Evolutionary conservation across 2,797 vertebrate genomes (phyloP).

Genomic region (Chanos chanos): DNA sequence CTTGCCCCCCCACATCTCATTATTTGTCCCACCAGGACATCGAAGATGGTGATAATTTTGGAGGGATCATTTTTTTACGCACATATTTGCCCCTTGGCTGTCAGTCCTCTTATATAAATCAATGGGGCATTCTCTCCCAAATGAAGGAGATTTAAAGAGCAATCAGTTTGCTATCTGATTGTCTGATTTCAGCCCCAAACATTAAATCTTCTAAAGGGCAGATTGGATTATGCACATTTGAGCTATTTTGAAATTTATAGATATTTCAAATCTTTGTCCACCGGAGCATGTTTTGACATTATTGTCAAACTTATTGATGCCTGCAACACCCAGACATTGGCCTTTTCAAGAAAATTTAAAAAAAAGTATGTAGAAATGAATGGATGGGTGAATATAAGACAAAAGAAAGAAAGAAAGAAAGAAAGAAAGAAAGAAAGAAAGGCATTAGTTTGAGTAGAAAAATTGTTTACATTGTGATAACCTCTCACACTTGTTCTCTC

Average conservation of each 20-base stretch:
- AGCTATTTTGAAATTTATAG: not conserved
- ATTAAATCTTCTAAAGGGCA: slow-evolving; percentile 11
- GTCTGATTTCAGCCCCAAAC: not conserved
- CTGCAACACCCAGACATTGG: not conserved
- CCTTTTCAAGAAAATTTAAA: too few relatives aligned
- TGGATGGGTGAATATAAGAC: not conserved
- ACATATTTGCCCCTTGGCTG: too few relatives aligned
- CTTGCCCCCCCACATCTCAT: too few relatives aligned
- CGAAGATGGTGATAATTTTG: too few relatives aligned
- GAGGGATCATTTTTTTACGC: too few relatives aligned
- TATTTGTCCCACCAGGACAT: slow-evolving; percentile 23
- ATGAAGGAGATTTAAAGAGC: too few relatives aligned
- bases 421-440: not conserved
- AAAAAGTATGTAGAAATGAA: too few relatives aligned
- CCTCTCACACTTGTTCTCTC: not conserved
- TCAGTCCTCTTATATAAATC: too few relatives aligned
- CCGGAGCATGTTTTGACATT: not conserved
- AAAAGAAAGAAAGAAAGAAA: not conserved
- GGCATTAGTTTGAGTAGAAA: too few relatives aligned
- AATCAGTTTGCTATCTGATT: not conserved
- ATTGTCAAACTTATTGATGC: slow-evolving; percentile 5
- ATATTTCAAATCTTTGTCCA: not conserved
- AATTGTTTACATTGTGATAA: too few relatives aligned
- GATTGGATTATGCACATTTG: not conserved
- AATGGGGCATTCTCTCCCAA: too few relatives aligned